Base-by-base conservation (phyloP, 2,888 invertebrate species). In the Dasypolia templi region DNA sequence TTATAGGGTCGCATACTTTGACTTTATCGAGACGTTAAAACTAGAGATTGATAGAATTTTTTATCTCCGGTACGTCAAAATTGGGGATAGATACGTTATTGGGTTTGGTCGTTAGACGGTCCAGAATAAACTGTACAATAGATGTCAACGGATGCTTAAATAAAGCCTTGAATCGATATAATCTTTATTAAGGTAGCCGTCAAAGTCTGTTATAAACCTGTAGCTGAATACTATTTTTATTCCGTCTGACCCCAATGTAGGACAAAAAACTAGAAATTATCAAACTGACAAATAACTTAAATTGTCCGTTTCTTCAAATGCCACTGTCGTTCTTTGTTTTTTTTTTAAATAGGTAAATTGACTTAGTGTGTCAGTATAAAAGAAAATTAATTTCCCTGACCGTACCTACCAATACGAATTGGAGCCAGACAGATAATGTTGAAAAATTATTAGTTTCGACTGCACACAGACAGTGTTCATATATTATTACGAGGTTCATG, bases 171-270 rank as follows among this genome's bases (percentile, higher is more conserved):
- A 32, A 5, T 9, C 22, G 19, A 11, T 68, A 29, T 19, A 44
- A 17, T 9, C 19, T 68, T 63, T 64, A 79, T 79, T 74, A 51
- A 59, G 42, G 14, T 22, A 53, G 3, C 26, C 46, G 2, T 22
- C 22, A 4, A 19, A 4, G 26, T 35, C 59, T 49, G 17, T 53
- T 53, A 2, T 55, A 44, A 44, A 58, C 9, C 17, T 46, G 14
- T 29, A 46, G 29, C 14, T 22, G n/a, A 32, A 49, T 32, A 32
- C 29, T 77, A 72, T 65, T 72, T 78, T 55, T 2, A 49, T 29
- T 61, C n/a, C 3, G 6, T 65, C 53, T 78, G 53, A 11, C 29
- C 29, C 29, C 7, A 46, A 46, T 44, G 22, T 14, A 49, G 7
- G 17, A n/a, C n/a, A 5, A 29, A 22, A 44, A 2, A 14, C 22